Evolutionary conservation across 1,140 invertebrate genomes (phyloP).

Genomic region (Ganaspis sp.): DNA sequence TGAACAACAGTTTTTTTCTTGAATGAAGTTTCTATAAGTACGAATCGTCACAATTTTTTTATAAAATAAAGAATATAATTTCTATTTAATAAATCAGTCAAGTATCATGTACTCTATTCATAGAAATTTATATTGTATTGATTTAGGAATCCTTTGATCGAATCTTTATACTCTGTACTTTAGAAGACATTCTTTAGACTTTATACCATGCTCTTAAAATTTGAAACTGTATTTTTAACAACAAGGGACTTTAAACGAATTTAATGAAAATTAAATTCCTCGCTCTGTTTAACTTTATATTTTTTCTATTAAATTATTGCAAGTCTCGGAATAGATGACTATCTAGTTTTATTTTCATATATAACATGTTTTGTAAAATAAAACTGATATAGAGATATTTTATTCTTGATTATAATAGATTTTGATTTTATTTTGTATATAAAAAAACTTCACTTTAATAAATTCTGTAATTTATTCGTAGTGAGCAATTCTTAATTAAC

Average conservation of each 20-base stretch:
- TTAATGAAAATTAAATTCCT: too few relatives aligned
- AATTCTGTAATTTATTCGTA: conserved; percentile 17
- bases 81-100: background rate
- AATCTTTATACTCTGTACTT: too few relatives aligned
- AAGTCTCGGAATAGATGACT: background rate
- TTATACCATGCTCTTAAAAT: background rate
- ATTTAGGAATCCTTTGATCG: too few relatives aligned
- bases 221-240: too few relatives aligned
- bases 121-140: too few relatives aligned
- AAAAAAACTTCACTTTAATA: conserved; percentile 19
- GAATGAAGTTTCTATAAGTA: background rate
- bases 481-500: conserved; percentile 31
- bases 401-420: background rate
- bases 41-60: background rate
- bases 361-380: background rate
- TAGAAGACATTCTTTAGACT: too few relatives aligned
- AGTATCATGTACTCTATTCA: background rate
- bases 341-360: background rate
- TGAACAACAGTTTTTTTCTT: too few relatives aligned
- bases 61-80: background rate
- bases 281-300: too few relatives aligned
- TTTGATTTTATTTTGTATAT: background rate
- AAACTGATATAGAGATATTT: background rate
- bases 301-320: too few relatives aligned
- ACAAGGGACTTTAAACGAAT: too few relatives aligned